Conservation (phyloP, 2,797 vertebrate species). For the Anguilla marmorata region DNA sequence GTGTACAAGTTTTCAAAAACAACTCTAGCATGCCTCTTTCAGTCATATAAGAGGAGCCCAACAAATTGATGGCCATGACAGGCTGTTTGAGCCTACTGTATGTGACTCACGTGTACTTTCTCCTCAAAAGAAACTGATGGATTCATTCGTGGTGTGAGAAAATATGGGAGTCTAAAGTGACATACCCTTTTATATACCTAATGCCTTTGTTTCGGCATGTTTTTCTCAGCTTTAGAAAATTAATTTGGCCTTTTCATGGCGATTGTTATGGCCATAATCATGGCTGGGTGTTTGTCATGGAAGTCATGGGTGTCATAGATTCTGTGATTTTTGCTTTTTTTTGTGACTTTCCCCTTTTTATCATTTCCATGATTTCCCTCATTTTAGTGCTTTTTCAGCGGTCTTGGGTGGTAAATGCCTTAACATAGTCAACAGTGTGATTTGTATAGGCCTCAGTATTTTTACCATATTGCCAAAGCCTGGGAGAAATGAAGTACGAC, state of each 20-base stretch:
- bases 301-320: too few species aligned
- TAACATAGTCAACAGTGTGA: too few species aligned
- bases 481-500: too few species aligned
- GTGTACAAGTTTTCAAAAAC: conserved; percentile 10
- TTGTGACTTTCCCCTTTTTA: too few species aligned
- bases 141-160: conserved; percentile 2
- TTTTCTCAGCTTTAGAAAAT: background rate
- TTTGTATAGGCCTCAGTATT: too few species aligned
- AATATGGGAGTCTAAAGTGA: background rate
- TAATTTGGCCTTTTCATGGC: background rate
- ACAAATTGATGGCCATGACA: background rate
- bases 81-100: background rate
- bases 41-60: background rate
- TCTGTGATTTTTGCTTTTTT: too few species aligned
- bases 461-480: too few species aligned
- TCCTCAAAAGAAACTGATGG: background rate
- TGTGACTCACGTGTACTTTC: background rate
- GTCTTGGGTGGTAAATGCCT: too few species aligned
- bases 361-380: too few species aligned
- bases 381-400: too few species aligned
- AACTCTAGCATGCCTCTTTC: too few species aligned
- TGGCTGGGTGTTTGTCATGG: too few species aligned
- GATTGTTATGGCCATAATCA: background rate
- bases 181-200: background rate
- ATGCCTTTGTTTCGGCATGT: background rate